phyloP scores from a whole-genome alignment of 2,113 vertebrate genomes.

The Solenodon paradoxus region DNA sequence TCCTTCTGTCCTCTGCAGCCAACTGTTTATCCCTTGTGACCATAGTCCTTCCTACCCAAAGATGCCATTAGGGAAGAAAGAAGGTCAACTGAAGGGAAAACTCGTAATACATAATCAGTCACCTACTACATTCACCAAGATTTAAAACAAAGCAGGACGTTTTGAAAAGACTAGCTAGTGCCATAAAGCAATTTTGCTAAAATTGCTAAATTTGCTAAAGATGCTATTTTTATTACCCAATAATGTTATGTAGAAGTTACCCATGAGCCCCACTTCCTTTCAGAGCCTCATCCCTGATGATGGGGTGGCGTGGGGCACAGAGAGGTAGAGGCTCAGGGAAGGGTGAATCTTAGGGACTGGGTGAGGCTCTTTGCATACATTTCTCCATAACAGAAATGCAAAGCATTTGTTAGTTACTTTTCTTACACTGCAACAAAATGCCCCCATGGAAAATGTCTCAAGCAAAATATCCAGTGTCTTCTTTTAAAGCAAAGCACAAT shows the following conservation, averaged over 20 bases:
- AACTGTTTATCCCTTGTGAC: not conserved
- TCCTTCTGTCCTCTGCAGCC: not conserved
- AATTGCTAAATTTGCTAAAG: too few species aligned
- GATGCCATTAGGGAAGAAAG: not conserved
- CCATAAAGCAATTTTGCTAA: not conserved
- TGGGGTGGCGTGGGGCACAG: not conserved
- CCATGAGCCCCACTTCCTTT: not conserved
- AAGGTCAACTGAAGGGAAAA: not conserved
- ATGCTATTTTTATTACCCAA: not conserved
- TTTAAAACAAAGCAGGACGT: conserved; percentile 27
- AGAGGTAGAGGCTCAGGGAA: not conserved
- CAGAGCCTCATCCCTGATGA: not conserved
- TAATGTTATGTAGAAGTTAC: not conserved
- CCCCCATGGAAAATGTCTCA: conserved; percentile 34
- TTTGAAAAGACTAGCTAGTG: not conserved
- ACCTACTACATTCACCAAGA: not conserved
- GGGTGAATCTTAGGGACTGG: not conserved
- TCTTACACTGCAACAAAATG: conserved; percentile 54
- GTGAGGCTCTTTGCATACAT: not conserved
- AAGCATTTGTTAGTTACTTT: conserved; percentile 45
- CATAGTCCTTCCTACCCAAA: not conserved
- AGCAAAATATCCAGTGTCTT: conserved; percentile 51
- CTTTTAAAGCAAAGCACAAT: conserved; percentile 46
- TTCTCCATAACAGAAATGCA: conserved; percentile 32
- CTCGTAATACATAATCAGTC: not conserved